Base-by-base conservation (phyloP, 2,113 vertebrate genomes). In the Ctenomys sociabilis region DNA sequence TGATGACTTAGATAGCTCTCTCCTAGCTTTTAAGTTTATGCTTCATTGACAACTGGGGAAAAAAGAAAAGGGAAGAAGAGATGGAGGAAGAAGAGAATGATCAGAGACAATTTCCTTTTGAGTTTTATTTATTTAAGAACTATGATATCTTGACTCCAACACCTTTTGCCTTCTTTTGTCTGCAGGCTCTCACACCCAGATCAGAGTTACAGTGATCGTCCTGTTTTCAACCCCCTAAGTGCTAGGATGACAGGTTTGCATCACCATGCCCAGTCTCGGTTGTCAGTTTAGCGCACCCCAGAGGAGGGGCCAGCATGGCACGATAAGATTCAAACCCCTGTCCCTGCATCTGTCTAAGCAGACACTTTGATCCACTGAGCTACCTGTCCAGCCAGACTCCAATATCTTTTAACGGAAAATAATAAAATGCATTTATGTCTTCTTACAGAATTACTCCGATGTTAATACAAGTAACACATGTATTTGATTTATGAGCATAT, bases 111-210 rank as follows among this genome's bases (percentile, higher is more conserved):
- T 59, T 86, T 35, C 12, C 5, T 13, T 85, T 86, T 64, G 77
- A 35, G 5, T 94, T 72, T 28, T 90, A 40, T 88, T 92, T 68
- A 94, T 49, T 66, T 59, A 70, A 32, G 73, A 96, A 92, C 49
- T 32, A 80, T 35, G 28, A 93, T 37, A n/a, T 37, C 57, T 88
- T 12, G 30, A 88, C 78, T 91, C 13, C 11, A 57, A 2, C 7
- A 30, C 30, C 40, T 24, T 21, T 85, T 82, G 52, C 16, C 16
- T 57, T 52, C 10, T 52, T 54, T 57, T 57, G 54, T 57, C 16
- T 57, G 19, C 5, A 57, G 54, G 16, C 3, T 57, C 54, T 57
- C 54, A 57, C 54, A 57, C 54, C 17, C 54, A 57, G 54, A 57
- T 57, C 54, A 16, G 54, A 57, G 54, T 57, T 17, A 57, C 19